Evolutionary conservation across 1,140 invertebrate genomes (phyloP).

Genomic region (Philopotamus ludificatus): DNA sequence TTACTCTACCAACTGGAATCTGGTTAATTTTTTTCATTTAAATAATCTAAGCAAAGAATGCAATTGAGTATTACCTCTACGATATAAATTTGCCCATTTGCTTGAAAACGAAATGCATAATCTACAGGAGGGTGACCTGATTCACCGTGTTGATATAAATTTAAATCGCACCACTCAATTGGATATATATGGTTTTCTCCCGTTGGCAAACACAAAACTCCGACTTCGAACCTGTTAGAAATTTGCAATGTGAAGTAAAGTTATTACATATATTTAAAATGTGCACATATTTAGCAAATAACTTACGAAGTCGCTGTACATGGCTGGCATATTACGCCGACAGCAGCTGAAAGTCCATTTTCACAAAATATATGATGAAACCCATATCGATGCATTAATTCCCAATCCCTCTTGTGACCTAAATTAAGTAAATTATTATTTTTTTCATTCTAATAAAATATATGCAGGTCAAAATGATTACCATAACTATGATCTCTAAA

Average conservation of each 20-base stretch:
- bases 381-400: slow-evolving; percentile 67
- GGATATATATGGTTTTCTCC: slow-evolving; percentile 58
- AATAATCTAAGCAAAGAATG: background rate
- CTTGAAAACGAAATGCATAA: slow-evolving; percentile 62
- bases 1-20: background rate
- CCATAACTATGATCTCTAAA: slow-evolving; percentile 73
- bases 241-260: background rate
- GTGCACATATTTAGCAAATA: too few relatives aligned
- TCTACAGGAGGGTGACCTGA: slow-evolving; percentile 61
- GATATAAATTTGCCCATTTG: slow-evolving; percentile 56
- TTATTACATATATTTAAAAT: slow-evolving; percentile 2
- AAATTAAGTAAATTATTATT: slow-evolving; percentile 17
- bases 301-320: slow-evolving; percentile 59
- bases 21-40: slow-evolving; percentile 5
- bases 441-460: background rate
- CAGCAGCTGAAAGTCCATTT: slow-evolving; percentile 60
- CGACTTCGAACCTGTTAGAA: slow-evolving; percentile 59
- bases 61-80: slow-evolving; percentile 48
- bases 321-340: slow-evolving; percentile 69
- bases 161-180: slow-evolving; percentile 61
- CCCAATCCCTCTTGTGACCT: slow-evolving; percentile 70
- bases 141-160: slow-evolving; percentile 67
- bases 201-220: slow-evolving; percentile 59
- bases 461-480: slow-evolving; percentile 47
- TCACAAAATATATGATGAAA: slow-evolving; percentile 69